These are phyloP conservation scores for Pelochelys cantorii DNA, from an alignment of 2,797 vertebrate species.

Conservation along the genomic window DNA sequence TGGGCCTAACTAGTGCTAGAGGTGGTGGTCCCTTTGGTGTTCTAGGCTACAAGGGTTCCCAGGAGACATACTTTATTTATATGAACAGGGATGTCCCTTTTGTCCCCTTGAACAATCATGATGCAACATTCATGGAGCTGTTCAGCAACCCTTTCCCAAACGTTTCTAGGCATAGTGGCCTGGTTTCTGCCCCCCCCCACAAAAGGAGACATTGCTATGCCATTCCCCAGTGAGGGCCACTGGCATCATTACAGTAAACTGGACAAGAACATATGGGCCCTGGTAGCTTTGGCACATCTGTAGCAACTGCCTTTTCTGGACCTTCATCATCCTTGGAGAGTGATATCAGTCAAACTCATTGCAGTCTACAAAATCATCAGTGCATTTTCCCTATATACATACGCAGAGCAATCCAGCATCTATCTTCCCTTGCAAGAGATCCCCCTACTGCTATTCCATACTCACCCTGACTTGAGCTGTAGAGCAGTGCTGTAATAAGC, in stretches of 20 bases:
- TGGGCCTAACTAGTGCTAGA: no score
- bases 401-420: background rate
- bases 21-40: no score
- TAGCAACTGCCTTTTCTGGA: background rate
- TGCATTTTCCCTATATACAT: no score
- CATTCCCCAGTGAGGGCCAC: background rate
- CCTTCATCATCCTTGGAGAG: background rate
- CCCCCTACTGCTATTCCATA: background rate
- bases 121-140: background rate
- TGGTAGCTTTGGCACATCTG: background rate
- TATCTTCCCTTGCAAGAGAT: background rate
- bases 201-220: background rate
- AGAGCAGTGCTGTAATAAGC: background rate
- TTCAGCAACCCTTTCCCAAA: background rate
- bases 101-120: background rate
- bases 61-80: background rate
- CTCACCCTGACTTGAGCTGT: no score
- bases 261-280: background rate
- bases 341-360: background rate
- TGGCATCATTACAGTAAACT: background rate
- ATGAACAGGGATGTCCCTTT: background rate
- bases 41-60: no score
- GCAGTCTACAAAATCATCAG: background rate
- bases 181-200: background rate
- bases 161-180: background rate